phyloP scores from a whole-genome alignment of 1,140 invertebrate species.

The Gonioctena quinquepunctata region DNA sequence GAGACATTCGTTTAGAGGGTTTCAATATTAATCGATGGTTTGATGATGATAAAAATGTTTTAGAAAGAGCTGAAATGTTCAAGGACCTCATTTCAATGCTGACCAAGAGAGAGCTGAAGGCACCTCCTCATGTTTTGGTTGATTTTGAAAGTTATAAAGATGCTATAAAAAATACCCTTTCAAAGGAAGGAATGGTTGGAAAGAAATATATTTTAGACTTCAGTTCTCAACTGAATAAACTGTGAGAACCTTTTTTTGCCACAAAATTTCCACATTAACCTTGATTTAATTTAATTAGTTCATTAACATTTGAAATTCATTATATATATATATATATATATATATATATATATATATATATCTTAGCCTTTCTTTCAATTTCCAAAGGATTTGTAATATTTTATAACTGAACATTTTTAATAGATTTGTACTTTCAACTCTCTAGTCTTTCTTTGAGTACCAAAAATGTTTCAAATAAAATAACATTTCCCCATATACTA shows the following conservation, averaged over 20 bases:
- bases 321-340: too few species aligned
- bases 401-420: not conserved
- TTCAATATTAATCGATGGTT: conserved; percentile 79
- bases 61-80: conserved; percentile 77
- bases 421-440: too few species aligned
- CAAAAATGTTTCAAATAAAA: too few species aligned
- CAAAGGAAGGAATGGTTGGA: conserved; percentile 68
- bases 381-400: too few species aligned
- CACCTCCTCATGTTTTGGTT: conserved; percentile 73
- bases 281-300: too few species aligned
- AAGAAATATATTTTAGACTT: conserved; percentile 69
- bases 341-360: too few species aligned
- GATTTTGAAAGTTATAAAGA: conserved; percentile 74
- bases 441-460: too few species aligned
- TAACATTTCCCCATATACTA: too few species aligned
- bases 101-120: conserved; percentile 69
- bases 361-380: too few species aligned
- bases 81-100: conserved; percentile 74
- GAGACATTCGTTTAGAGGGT: conserved; percentile 80
- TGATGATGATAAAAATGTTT: conserved; percentile 80
- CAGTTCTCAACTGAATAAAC: not conserved
- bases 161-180: conserved; percentile 71
- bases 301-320: too few species aligned
- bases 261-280: too few species aligned
- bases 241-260: not conserved